These are phyloP conservation scores for Hiodon tergisus DNA, from an alignment of 2,113 vertebrate genomes.

Conservation along the genomic window DNA sequence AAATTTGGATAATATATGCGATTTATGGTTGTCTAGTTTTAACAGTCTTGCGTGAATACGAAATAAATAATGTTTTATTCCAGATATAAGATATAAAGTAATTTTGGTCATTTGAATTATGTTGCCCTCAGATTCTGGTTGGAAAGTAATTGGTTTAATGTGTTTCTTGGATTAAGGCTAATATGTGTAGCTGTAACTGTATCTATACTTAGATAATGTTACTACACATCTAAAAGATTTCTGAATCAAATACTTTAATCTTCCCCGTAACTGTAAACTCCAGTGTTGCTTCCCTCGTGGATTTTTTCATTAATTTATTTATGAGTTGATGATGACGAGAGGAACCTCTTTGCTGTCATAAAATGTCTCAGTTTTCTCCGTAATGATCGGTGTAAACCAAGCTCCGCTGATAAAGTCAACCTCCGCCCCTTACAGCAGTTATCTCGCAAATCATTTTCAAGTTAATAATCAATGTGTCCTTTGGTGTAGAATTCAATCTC, in stretches of 20 bases:
- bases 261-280: neutral
- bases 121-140: neutral
- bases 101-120: too few relatives aligned
- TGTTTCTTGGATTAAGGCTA: neutral
- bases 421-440: neutral
- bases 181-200: neutral
- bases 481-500: conserved; percentile 12
- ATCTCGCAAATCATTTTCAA: conserved; percentile 14
- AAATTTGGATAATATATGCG: neutral
- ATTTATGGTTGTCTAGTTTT: too few relatives aligned
- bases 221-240: neutral
- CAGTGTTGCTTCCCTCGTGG: neutral
- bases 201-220: neutral
- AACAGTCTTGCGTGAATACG: too few relatives aligned
- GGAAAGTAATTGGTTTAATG: neutral
- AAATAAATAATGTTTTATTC: too few relatives aligned
- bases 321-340: conserved; percentile 8
- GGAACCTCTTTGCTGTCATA: neutral
- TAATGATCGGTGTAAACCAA: conserved; percentile 10
- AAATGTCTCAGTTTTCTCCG: conserved; percentile 13
- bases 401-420: neutral
- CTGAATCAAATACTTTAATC: neutral
- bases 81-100: too few relatives aligned
- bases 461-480: conserved; percentile 10
- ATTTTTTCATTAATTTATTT: conserved; percentile 7